Evolutionary conservation across 2,888 invertebrate genomes (phyloP).

Genomic region (Panopea generosa): DNA sequence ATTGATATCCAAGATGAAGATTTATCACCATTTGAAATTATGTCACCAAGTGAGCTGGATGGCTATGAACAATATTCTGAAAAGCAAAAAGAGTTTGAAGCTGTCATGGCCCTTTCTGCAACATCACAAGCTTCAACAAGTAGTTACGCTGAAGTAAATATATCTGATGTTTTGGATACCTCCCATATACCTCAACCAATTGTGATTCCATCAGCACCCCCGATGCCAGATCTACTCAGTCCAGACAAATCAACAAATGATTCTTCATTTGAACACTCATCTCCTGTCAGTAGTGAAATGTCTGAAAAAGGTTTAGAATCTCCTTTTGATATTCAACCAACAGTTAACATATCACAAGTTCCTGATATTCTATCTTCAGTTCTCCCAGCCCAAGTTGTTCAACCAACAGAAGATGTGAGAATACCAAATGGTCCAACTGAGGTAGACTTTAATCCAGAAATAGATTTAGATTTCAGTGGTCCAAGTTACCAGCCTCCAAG

Average conservation of each 20-base stretch:
- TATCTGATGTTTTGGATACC: slow-evolving; percentile 15
- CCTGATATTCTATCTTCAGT: slow-evolving; percentile 37
- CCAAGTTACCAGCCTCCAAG: slow-evolving; percentile 12
- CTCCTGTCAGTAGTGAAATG: slow-evolving; percentile 78
- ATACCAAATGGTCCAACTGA: slow-evolving; percentile 86
- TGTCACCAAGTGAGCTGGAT: slow-evolving; percentile 74
- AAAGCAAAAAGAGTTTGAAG: slow-evolving; percentile 39
- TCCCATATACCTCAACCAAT: slow-evolving; percentile 20
- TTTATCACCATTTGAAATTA: slow-evolving; percentile 82
- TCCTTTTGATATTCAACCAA: slow-evolving; percentile 59
- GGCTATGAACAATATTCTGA: slow-evolving; percentile 68
- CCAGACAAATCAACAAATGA: slow-evolving; percentile 67
- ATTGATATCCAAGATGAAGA: slow-evolving; percentile 44
- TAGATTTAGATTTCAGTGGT: slow-evolving; percentile 71
- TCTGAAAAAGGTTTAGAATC: slow-evolving; percentile 72
- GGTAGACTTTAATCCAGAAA: slow-evolving; percentile 86
- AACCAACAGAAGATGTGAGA: slow-evolving; percentile 27
- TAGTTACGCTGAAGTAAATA: slow-evolving; percentile 59
- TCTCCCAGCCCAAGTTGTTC: slow-evolving; percentile 21
- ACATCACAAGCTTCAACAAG: slow-evolving; percentile 30
- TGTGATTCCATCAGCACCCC: slow-evolving; percentile 43
- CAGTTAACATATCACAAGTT: slow-evolving; percentile 19
- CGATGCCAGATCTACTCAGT: slow-evolving; percentile 55
- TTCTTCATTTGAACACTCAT: slow-evolving; percentile 79
- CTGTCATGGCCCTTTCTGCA: slow-evolving; percentile 15